Percentiles rank a stretch among this genome's conserved stretches.
Evolutionary conservation across 1,140 invertebrate genomes (phyloP).

Genomic region (Phortica variegata): DNA sequence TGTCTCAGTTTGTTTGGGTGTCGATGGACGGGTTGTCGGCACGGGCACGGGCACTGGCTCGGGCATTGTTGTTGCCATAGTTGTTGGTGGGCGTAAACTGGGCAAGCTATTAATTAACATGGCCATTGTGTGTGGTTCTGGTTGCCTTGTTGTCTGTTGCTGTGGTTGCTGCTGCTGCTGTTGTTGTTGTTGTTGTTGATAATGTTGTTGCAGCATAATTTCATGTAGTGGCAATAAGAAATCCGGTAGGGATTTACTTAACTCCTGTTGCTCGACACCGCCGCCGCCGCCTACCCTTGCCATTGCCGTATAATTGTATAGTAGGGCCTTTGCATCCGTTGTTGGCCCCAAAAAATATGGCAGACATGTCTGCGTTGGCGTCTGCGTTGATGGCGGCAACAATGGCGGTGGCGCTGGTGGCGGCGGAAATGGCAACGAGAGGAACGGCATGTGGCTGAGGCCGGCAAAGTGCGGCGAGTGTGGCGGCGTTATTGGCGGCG

Average conservation of each 20-base stretch:
- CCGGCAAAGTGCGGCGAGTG: no score
- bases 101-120: not conserved
- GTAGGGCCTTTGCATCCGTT: no score
- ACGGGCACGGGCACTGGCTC: constrained; percentile 4
- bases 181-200: constrained; percentile 16
- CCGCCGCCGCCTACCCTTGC: no score
- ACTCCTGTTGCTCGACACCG: not conserved
- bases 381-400: not conserved
- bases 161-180: constrained; percentile 28
- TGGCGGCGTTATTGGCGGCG: constrained; percentile 4
- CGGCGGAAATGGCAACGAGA: no score
- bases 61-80: constrained; percentile 41
- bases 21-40: not conserved
- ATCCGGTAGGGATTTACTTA: constrained; percentile 49
- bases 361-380: constrained; percentile 34
- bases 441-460: no score
- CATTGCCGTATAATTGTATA: no score
- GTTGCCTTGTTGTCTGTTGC: constrained; percentile 9
- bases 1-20: constrained; percentile 25
- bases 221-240: constrained; percentile 47
- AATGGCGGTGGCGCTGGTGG: constrained; percentile 11
- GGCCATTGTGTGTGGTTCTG: constrained; percentile 5
- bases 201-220: constrained; percentile 44
- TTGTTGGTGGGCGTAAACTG: constrained; percentile 13
- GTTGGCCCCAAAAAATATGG: constrained; percentile 39